Conservation (phyloP, 2,113 vertebrate species). For the Saguinus midas region DNA sequence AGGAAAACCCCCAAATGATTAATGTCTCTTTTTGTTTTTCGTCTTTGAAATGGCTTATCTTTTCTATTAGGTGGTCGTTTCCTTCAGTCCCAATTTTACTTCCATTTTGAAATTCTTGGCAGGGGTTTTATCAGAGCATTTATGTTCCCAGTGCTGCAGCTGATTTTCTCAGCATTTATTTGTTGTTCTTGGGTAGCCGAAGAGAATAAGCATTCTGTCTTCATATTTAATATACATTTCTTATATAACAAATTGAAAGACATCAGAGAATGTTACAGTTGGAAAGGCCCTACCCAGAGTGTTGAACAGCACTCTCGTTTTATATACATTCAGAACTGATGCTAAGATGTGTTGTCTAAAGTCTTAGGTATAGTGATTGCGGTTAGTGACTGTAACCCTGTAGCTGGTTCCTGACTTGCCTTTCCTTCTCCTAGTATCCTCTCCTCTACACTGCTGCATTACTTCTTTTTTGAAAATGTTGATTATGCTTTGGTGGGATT, state of each 20-base stretch:
- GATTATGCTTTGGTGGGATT: neutral
- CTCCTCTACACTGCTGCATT: neutral
- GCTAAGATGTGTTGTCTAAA: neutral
- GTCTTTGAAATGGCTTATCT: neutral
- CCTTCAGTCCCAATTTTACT: neutral
- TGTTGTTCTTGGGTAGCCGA: neutral
- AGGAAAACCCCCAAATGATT: neutral
- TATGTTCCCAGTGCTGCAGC: neutral
- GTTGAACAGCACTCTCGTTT: neutral
- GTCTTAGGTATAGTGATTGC: neutral
- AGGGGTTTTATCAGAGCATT: neutral
- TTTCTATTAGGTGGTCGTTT: constrained; percentile 31
- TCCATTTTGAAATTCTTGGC: constrained; percentile 39
- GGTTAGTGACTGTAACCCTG: neutral
- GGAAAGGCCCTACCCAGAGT: neutral
- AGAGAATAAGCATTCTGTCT: neutral
- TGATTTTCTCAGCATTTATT: constrained; percentile 12
- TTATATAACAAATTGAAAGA: neutral
- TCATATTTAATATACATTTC: neutral
- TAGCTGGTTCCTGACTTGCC: neutral
- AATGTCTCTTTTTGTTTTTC: neutral
- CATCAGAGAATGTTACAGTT: neutral
- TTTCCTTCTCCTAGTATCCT: neutral
- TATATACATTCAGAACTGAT: neutral
- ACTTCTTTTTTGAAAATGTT: constrained; percentile 21